Evolutionary conservation across 2,888 invertebrate species (phyloP).

Genomic region (Athalia rosae): DNA sequence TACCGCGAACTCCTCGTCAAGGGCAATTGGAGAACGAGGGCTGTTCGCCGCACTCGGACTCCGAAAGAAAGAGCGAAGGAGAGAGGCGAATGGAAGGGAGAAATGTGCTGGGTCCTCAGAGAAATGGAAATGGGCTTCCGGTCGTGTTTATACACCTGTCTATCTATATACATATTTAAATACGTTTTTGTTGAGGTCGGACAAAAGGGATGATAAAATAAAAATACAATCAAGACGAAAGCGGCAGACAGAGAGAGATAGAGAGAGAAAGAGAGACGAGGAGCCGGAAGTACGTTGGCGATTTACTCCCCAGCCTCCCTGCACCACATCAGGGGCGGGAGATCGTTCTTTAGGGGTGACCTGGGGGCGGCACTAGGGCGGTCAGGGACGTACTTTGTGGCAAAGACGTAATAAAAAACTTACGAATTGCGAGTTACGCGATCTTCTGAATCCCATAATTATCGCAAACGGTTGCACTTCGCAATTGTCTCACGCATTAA

Average conservation of each 20-base stretch:
- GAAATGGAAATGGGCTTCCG: too few relatives aligned
- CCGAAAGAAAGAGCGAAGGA: not conserved
- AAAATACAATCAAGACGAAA: too few relatives aligned
- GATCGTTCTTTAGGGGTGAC: conserved; percentile 64
- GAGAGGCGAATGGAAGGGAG: too few relatives aligned
- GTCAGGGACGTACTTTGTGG: conserved; percentile 72
- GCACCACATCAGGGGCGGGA: conserved; percentile 61
- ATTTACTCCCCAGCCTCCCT: not conserved
- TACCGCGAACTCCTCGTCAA: not conserved
- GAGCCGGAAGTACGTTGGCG: not conserved
- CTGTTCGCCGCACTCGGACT: not conserved
- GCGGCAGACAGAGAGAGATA: not conserved
- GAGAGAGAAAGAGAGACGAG: not conserved
- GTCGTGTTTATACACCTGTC: too few relatives aligned
- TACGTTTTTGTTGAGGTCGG: too few relatives aligned
- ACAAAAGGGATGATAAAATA: too few relatives aligned
- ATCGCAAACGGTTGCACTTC: too few relatives aligned
- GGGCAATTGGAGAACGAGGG: not conserved
- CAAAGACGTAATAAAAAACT: conserved; percentile 58
- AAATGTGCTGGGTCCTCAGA: too few relatives aligned
- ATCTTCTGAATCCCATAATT: not conserved
- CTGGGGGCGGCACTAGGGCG: conserved; percentile 70
- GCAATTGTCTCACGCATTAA: not conserved
- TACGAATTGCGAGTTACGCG: not conserved
- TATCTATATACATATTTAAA: too few relatives aligned